Base-by-base conservation (phyloP, 1,140 invertebrate genomes). In the Eurosta solidaginis region DNA sequence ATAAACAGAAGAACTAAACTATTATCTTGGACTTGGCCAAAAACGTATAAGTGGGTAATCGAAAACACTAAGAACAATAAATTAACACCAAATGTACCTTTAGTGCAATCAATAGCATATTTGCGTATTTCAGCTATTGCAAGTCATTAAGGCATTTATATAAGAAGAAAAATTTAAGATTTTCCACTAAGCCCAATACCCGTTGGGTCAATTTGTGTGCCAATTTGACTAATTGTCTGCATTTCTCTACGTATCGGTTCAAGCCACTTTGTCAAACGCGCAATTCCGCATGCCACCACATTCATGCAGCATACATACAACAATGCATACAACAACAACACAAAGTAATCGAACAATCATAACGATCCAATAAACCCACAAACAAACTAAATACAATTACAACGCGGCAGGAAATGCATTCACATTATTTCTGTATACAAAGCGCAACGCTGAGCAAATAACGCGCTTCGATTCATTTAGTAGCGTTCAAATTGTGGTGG, bases 181-280 rank as follows among this genome's bases (percentile, higher is more conserved):
- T n/a, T n/a, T n/a, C n/a, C n/a, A n/a, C n/a, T n/a, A n/a, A n/a
- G n/a, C n/a, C n/a, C n/a, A n/a, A n/a, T n/a, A n/a, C n/a, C n/a
- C n/a, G n/a, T 36, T 49, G 42, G 49, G 75, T 77, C 44, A 77
- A 77, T 77, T 77, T 77, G 14, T 9, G 17, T 40, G 52, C 12
- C 42, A 20, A 76, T 77, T 52, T 77, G 40, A 77, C 14, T 27
- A 77, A 77, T 77, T 44, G 36, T 17, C 14, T 52, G 20, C 50
- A 77, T 77, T 77, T 63, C 29, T 77, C 76, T 44, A 22, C 27
- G 76, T 44, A 77, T 77, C 76, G 52, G 76, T 77, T 77, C 76
- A 68, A 36, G 52, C 76, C 76, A 77, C 76, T 77, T 77, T 77
- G 76, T 77, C 76, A 77, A 77, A 77, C 40, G 50, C 40, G 76